A percentile compares a stretch with the other conserved stretches of the same genome.
These are phyloP conservation scores for Latrodectus hesperus DNA, from an alignment of 2,888 invertebrate genomes.

Conservation along the genomic window DNA sequence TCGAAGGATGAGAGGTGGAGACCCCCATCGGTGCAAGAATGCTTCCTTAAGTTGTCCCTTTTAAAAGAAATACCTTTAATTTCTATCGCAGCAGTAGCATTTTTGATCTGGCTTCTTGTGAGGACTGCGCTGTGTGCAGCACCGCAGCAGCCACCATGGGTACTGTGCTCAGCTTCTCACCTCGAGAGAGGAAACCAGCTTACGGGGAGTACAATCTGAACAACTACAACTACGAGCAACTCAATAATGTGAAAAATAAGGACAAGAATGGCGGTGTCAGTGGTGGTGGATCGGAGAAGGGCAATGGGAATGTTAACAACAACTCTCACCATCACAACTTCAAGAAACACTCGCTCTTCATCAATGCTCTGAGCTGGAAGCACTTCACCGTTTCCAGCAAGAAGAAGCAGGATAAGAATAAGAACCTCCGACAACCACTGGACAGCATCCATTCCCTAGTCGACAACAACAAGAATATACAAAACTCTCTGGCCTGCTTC, in stretches of 20 bases:
- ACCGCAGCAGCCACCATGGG: conserved; percentile 68
- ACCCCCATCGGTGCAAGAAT: background rate
- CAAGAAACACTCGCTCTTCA: conserved; percentile 95
- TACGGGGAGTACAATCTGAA: conserved; percentile 68
- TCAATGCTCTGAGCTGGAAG: conserved; percentile 96
- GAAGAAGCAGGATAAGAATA: conserved; percentile 81
- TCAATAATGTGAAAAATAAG: conserved; percentile 83
- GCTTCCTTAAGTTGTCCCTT: background rate
- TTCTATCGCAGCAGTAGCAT: background rate
- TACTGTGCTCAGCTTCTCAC: conserved; percentile 70
- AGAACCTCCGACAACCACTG: conserved; percentile 74
- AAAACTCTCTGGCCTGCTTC: conserved; percentile 78
- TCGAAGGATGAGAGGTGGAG: background rate
- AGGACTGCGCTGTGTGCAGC: conserved; percentile 61
- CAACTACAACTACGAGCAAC: conserved; percentile 83
- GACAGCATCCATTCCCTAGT: conserved; percentile 84
- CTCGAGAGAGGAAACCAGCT: conserved; percentile 68
- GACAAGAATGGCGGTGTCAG: conserved; percentile 17
- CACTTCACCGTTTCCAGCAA: conserved; percentile 94
- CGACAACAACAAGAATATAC: conserved; percentile 89
- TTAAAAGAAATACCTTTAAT: background rate
- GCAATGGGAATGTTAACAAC: background rate
- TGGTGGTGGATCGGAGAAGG: background rate
- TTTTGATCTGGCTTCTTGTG: conserved; percentile 54
- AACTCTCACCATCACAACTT: conserved; percentile 61